A percentile compares a stretch with the other conserved stretches of the same genome.
Evolutionary conservation across 2,888 invertebrate species (phyloP).

Genomic region (Cyclophora punctaria): DNA sequence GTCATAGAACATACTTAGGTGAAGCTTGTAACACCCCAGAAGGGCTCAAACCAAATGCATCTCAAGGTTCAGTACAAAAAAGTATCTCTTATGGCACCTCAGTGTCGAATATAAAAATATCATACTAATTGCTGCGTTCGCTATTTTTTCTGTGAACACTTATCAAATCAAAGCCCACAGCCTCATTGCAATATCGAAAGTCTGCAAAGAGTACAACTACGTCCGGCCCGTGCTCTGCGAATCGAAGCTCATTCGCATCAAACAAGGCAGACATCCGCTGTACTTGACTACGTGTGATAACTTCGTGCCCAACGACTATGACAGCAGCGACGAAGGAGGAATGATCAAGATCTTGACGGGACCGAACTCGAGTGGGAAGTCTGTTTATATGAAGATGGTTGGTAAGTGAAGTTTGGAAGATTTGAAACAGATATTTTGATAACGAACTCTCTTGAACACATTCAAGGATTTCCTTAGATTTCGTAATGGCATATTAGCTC

Average conservation of each 20-base stretch:
- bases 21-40: no score
- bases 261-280: constrained; percentile 84
- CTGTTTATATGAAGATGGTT: constrained; percentile 90
- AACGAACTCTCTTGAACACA: no score
- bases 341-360: constrained; percentile 88
- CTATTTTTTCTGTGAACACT: no score
- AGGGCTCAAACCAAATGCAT: no score
- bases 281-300: constrained; percentile 78
- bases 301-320: constrained; percentile 84
- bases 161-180: constrained; percentile 46
- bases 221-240: constrained; percentile 77
- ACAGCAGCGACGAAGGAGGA: constrained; percentile 71
- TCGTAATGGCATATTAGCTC: no score
- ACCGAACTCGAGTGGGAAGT: constrained; percentile 94
- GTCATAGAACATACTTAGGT: no score
- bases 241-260: constrained; percentile 75
- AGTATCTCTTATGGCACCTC: no score
- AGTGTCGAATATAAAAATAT: no score
- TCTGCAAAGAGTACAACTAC: constrained; percentile 79
- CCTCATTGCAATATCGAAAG: constrained; percentile 78
- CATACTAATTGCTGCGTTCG: background rate
- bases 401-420: constrained; percentile 29
- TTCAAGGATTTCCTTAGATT: no score
- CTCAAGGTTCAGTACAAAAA: no score
- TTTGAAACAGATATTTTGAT: background rate